Evolutionary conservation across 1,140 invertebrate species (phyloP).

Genomic region (Pteromalus puparum): DNA sequence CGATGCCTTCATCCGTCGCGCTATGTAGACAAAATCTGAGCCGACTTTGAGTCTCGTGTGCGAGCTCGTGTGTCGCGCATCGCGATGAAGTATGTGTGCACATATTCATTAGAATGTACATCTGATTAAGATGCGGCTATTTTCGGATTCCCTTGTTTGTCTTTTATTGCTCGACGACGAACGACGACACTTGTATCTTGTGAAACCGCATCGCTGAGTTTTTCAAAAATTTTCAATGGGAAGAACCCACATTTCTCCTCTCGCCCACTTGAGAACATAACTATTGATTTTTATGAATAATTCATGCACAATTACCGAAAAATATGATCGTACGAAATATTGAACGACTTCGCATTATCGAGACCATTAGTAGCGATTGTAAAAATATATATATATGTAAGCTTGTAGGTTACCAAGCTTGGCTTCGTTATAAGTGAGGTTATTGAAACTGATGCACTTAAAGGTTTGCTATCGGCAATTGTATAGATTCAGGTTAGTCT

Average conservation of each 20-base stretch:
- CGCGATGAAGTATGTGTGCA: too few relatives aligned
- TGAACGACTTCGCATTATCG: not conserved
- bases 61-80: too few relatives aligned
- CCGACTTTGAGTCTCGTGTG: too few relatives aligned
- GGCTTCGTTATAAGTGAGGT: too few relatives aligned
- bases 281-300: not conserved
- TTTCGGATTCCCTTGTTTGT: not conserved
- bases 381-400: constrained; percentile 8
- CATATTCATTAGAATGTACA: not conserved
- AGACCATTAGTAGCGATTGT: not conserved
- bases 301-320: not conserved
- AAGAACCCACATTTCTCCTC: not conserved
- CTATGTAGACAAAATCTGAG: not conserved
- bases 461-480: too few relatives aligned
- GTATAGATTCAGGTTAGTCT: too few relatives aligned
- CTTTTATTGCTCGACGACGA: not conserved
- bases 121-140: not conserved
- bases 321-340: not conserved
- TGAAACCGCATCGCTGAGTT: not conserved
- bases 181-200: not conserved
- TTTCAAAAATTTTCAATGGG: not conserved
- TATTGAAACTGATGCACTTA: too few relatives aligned
- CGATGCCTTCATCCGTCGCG: too few relatives aligned
- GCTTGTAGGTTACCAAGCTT: too few relatives aligned
- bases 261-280: too few relatives aligned